A percentile compares a stretch with the other conserved stretches of the same genome.
Conservation (phyloP, 2,797 vertebrate species). For the Glossophaga mutica region DNA sequence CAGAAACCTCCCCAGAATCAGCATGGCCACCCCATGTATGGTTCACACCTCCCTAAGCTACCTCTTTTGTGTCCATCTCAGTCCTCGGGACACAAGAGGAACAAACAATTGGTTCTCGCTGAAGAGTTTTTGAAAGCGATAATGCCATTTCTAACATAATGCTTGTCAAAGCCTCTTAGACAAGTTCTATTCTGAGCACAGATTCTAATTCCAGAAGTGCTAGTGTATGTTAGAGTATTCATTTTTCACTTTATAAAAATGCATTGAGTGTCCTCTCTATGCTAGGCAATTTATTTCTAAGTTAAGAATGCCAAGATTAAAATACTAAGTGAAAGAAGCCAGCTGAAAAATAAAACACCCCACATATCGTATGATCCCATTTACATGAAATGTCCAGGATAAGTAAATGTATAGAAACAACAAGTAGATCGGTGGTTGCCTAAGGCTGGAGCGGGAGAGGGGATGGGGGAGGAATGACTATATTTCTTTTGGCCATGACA, state of each 20-base stretch:
- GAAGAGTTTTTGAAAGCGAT: background rate
- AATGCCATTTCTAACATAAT: background rate
- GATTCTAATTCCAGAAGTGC: background rate
- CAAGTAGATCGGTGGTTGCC: background rate
- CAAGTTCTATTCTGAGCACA: background rate
- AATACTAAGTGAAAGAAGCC: background rate
- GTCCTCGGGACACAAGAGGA: background rate
- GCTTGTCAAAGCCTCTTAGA: background rate
- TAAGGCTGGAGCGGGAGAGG: too few species aligned
- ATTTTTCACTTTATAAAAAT: conserved; percentile 23
- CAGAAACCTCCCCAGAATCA: background rate
- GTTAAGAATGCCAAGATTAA: background rate
- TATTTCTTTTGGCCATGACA: background rate
- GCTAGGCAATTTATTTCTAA: conserved; percentile 28
- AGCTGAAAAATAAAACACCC: background rate
- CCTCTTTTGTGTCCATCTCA: background rate
- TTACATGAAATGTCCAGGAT: background rate
- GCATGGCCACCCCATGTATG: background rate
- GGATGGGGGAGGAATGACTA: background rate
- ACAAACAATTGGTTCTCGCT: background rate
- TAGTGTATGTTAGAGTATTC: background rate
- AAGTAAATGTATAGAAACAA: background rate
- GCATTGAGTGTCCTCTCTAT: background rate
- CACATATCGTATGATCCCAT: background rate
- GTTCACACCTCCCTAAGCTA: background rate